Base-by-base conservation (phyloP, 2,797 vertebrate species). In the Chelon labrosus region DNA sequence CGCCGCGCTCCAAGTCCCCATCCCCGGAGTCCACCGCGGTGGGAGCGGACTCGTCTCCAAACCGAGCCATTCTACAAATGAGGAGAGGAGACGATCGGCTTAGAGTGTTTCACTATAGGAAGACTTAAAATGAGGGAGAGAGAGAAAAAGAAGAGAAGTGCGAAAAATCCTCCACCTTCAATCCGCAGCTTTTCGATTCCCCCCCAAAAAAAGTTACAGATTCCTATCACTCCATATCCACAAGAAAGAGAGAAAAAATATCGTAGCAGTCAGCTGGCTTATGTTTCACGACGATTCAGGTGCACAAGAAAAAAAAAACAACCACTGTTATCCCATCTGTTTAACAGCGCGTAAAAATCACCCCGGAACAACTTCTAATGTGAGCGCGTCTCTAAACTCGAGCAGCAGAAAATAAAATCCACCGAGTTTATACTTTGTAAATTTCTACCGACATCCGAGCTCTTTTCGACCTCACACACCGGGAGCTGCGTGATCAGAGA, bases 11-110 rank as follows among this genome's bases (percentile, higher is more conserved):
- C 47, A 93, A 80, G 66, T 95, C 96, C 85, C 94, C 96, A 39
- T 98, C 97, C 82, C 95, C 96, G 1, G 96, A 95, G 77, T 96
- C 96, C 85, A 95, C 92, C 81, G 97, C 91, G 91, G 92, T 91
- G 70, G 96, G 96, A 93, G 95, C 95, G 11, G 73, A 78, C 79
- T 97, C 96, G 92, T 99, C 97, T 93, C 97, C 98, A 81, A 98
- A 96, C 74, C 97, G 96, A 95, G 96, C 97, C 98, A 99, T 99
- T 96, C 97, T 98, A 94, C 80, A 95, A 94, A 82, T 22, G 54
- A 90, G 82, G 91, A 52, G 74, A 31, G 59, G 74, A 83, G 10
- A 87, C 77, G 85, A 70, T 2, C 69, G 61, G 44, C 68, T 83
- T 74, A 89, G 72, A 73, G 44, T 46, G 70, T 82, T 84, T 64